Conservation (phyloP, 2,797 vertebrate genomes). For the Spatula clypeata region DNA sequence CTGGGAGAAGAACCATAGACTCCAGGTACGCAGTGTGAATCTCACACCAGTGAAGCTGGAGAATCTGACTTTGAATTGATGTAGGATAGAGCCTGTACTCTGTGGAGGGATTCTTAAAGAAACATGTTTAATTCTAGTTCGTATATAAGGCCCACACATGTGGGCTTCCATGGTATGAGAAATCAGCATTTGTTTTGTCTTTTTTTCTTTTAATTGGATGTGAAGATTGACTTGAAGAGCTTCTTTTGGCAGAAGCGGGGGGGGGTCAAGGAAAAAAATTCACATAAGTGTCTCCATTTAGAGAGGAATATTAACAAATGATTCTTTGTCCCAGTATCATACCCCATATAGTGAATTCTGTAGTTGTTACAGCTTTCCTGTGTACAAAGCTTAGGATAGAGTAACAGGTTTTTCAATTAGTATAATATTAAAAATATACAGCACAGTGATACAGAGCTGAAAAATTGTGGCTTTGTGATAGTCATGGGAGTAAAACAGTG, state of each 20-base stretch:
- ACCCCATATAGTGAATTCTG: not conserved
- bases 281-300: not conserved
- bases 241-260: not conserved
- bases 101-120: not conserved
- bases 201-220: not conserved
- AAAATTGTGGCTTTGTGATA: constrained; percentile 48
- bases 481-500: not conserved
- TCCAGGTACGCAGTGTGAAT: no score
- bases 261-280: not conserved
- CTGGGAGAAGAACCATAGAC: not conserved
- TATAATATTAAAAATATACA: constrained; percentile 8
- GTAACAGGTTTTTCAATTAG: constrained; percentile 48
- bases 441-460: not conserved
- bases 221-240: not conserved
- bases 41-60: not conserved
- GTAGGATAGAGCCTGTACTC: not conserved
- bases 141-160: no score
- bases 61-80: not conserved
- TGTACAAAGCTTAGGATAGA: not conserved
- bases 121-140: not conserved
- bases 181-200: not conserved
- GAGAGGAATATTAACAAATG: constrained; percentile 35
- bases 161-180: not conserved
- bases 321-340: not conserved
- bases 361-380: constrained; percentile 5